Base-by-base conservation (phyloP, 2,888 invertebrate genomes). In the Balanococcus diminutus region DNA sequence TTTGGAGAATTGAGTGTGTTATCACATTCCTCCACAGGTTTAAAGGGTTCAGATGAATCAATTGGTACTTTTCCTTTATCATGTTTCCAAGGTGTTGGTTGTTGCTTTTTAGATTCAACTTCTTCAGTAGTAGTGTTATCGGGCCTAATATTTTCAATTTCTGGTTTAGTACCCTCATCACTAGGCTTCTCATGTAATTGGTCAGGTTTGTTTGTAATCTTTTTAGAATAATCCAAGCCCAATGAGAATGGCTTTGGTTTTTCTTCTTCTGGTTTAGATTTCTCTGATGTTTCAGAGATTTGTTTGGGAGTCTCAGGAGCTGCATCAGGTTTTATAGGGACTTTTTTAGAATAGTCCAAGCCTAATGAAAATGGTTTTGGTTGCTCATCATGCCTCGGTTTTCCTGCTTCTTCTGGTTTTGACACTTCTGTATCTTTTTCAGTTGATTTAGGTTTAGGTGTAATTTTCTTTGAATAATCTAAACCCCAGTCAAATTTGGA, bases 391-490 rank as follows among this genome's bases (percentile, higher is more conserved):
- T 32, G 16, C 19, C 28, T 31, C 25, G 36, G 19, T 22, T 19
- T 42, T 28, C 81, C 75, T 39, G 0, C 8, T n/a, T 3, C 4
- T 2, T 46, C 19, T 11, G 25, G n/a, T 86, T 46, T n/a, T 5
- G 46, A 28, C 28, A 19, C n/a, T 46, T 86, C 56, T 1, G 2
- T n/a, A 46, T n/a, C 8, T 32, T 61, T 22, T 22, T 5, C 16
- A 4, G 22, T 2, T 61, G 61, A 9, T 22, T 72, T 72, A n/a
- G 72, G 32, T 32, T 72, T 31, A 5, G 32, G 16, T 46, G 42
- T 14, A 19, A 32, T 36, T 56, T 82, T 82, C 11, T 16, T 51
- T 3, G 67, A 84, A 39, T 67, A 84, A 84, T 84, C 84, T 36
- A 84, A 39, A 36, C 84, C 84, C 5, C 36, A 3, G 4, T 25